Evolutionary conservation across 2,888 invertebrate genomes (phyloP).

Genomic region (Catocala nupta): DNA sequence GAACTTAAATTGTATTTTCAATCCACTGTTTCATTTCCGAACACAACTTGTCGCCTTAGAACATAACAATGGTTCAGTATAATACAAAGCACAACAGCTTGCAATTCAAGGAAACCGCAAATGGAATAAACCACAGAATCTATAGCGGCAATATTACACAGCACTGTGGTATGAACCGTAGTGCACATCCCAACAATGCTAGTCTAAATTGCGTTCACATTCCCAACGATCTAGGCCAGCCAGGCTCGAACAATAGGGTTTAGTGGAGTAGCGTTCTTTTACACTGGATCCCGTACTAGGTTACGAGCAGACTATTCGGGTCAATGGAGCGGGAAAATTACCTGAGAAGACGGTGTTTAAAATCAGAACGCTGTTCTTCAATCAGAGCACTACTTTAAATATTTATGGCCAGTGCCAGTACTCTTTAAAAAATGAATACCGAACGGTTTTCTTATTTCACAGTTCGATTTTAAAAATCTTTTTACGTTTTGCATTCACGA

Average conservation of each 20-base stretch:
- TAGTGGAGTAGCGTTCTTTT: conserved; percentile 75
- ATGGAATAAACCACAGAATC: conserved; percentile 49
- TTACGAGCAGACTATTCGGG: conserved; percentile 74
- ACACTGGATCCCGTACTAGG: conserved; percentile 69
- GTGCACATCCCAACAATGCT: conserved; percentile 77
- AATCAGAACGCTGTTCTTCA: conserved; percentile 22
- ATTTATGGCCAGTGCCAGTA: not conserved
- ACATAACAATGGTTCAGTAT: conserved; percentile 13
- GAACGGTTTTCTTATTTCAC: not conserved
- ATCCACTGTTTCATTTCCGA: not conserved
- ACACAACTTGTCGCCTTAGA: conserved; percentile 14
- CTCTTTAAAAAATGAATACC: not conserved
- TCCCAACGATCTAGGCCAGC: conserved; percentile 78
- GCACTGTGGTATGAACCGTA: conserved; percentile 47
- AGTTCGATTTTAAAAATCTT: conserved; percentile 3
- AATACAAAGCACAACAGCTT: conserved; percentile 22
- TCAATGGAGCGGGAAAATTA: conserved; percentile 77
- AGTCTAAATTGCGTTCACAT: conserved; percentile 82
- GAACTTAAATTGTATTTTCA: not conserved
- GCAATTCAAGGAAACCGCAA: conserved; percentile 42
- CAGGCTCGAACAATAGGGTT: conserved; percentile 73
- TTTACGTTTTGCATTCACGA: conserved; percentile 39
- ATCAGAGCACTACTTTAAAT: conserved; percentile 23
- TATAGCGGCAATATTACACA: conserved; percentile 53
- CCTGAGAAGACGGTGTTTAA: conserved; percentile 56